These are phyloP conservation scores for Mactra quadrangularis DNA, from an alignment of 1,140 invertebrate species.

Conservation along the genomic window DNA sequence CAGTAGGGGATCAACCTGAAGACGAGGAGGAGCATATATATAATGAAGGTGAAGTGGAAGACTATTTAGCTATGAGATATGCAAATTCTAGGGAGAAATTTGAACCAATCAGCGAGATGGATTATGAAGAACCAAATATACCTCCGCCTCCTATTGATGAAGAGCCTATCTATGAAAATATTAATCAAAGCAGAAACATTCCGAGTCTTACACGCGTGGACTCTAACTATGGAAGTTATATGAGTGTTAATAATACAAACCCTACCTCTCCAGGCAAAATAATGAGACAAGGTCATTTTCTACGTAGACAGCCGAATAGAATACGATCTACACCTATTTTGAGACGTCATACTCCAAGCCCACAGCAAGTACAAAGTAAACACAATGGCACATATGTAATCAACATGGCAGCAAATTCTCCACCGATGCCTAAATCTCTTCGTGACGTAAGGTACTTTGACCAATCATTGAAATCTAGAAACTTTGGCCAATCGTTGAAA, in stretches of 20 bases:
- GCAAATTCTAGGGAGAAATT: constrained; percentile 20
- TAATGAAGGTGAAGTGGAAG: constrained; percentile 43
- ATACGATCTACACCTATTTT: too few relatives aligned
- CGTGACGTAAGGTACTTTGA: too few relatives aligned
- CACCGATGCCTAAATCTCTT: neutral
- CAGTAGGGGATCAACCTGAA: neutral
- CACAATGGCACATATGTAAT: constrained; percentile 7
- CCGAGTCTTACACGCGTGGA: constrained; percentile 3
- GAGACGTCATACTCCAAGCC: neutral
- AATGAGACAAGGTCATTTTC: too few relatives aligned
- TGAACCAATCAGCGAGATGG: neutral
- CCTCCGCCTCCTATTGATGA: neutral
- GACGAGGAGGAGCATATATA: constrained; percentile 43
- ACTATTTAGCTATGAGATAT: constrained; percentile 29
- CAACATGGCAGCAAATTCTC: constrained; percentile 9
- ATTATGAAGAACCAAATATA: neutral
- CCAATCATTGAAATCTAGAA: too few relatives aligned
- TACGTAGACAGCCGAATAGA: too few relatives aligned
- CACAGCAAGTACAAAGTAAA: neutral
- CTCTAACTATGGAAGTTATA: constrained; percentile 40
- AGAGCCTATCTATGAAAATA: constrained; percentile 2
- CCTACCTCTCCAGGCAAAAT: constrained; percentile 17
- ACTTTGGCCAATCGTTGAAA: too few relatives aligned
- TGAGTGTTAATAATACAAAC: constrained; percentile 52
- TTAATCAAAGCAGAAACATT: neutral